These are phyloP conservation scores for Tenebrosternarchus preto DNA, from an alignment of 2,113 vertebrate genomes.

Conservation along the genomic window DNA sequence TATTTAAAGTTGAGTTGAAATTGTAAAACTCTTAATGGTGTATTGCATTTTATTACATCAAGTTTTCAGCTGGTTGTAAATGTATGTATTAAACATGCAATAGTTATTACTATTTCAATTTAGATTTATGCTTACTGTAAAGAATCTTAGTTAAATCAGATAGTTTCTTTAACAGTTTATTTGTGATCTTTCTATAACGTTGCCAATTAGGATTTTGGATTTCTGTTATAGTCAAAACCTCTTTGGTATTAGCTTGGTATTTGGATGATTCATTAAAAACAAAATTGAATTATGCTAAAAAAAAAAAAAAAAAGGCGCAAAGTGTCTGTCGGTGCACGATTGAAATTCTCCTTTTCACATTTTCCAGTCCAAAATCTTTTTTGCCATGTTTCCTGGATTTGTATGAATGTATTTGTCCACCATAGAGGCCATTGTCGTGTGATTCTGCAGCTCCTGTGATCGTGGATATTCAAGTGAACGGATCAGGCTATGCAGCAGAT, in stretches of 20 bases:
- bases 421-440: not conserved
- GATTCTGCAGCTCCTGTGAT: conserved; percentile 70
- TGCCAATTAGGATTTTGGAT: no score
- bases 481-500: conserved; percentile 78
- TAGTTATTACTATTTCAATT: not conserved
- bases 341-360: not conserved
- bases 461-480: conserved; percentile 72
- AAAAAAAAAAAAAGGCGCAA: conserved; percentile 1
- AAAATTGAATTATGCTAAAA: no score
- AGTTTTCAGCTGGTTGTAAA: not conserved
- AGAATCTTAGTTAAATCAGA: not conserved
- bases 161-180: no score
- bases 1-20: no score
- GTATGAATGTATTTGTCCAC: not conserved
- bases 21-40: no score
- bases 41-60: not conserved
- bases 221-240: no score
- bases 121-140: not conserved
- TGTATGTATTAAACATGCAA: not conserved
- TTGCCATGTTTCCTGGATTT: not conserved
- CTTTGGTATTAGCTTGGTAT: no score
- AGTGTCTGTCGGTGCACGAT: not conserved
- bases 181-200: no score
- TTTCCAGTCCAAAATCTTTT: not conserved
- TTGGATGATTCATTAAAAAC: no score